Base-by-base conservation (phyloP, 2,888 invertebrate species). In the Amphimallon solstitiale region DNA sequence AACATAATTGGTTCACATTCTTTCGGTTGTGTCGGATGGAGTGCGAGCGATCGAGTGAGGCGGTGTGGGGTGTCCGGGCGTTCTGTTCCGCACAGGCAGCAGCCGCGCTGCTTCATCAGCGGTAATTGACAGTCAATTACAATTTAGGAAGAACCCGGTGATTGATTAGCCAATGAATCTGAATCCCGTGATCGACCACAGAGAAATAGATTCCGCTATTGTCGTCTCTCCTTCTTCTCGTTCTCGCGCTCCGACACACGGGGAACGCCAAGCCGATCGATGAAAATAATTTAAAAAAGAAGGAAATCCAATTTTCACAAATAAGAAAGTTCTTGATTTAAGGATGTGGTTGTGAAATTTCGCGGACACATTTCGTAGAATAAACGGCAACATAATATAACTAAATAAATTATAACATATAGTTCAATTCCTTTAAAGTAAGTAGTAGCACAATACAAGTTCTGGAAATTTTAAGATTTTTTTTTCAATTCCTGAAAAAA, bases 81-180 rank as follows among this genome's bases (percentile, higher is more conserved):
- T n/a, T n/a, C 23, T 54, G 40, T 43, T 9, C 40, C 40, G 29
- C 29, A 7, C 7, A 5, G 9, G 29, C 66, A 54, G 71, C 60
- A 68, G 71, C 64, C 66, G 64, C 70, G 71, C 65, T 67, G 73
- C 72, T 74, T 74, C 71, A 71, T 73, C 73, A 72, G 68, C 69
- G 61, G 72, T 75, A 75, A 75, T 74, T 75, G 75, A 75, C 75
- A 75, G 75, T 73, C 75, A 75, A 75, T 75, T 75, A 74, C 73
- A 74, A 75, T 74, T 75, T 75, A 74, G 73, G 74, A 74, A 74
- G 73, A 72, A 69, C 63, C 68, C 72, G 64, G 72, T 74, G 75
- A 75, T 75, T 75, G 75, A 75, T 75, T 72, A 71, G 73, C 66
- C 73, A 72, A 74, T 73, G 75, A 72, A 73, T 72, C 71, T 65